phyloP scores from a whole-genome alignment of 2,888 invertebrate genomes.

The Trachelus iudaicus region DNA sequence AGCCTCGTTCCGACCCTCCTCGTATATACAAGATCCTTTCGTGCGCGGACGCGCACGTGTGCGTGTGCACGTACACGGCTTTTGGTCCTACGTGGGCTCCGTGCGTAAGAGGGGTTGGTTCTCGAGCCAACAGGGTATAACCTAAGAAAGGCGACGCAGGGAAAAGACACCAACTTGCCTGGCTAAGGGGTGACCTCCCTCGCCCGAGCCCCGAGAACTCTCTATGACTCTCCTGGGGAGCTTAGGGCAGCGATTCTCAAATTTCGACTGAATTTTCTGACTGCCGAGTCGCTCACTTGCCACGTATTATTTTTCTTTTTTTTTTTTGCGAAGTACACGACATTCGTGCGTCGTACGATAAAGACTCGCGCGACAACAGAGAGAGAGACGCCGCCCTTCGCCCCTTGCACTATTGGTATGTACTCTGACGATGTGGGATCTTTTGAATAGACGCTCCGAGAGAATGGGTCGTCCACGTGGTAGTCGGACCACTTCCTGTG shows the following conservation, averaged over 20 bases:
- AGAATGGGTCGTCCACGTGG: not conserved
- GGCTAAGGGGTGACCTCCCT: slow-evolving; percentile 17
- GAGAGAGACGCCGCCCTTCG: not conserved
- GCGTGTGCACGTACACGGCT: not conserved
- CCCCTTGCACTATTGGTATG: not conserved
- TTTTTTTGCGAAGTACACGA: not conserved
- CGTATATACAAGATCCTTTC: slow-evolving; percentile 1
- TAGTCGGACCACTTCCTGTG: not conserved
- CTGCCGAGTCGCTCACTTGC: not conserved
- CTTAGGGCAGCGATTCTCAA: slow-evolving; percentile 43
- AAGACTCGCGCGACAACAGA: not conserved
- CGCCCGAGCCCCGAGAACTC: slow-evolving; percentile 18
- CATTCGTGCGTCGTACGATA: not conserved
- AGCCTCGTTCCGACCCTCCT: slow-evolving; percentile 6
- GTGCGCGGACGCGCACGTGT: not conserved
- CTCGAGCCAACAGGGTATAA: not conserved
- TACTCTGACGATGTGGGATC: not conserved
- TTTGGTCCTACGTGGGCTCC: not conserved
- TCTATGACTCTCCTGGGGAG: slow-evolving; percentile 40
- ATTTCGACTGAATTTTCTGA: slow-evolving; percentile 17
- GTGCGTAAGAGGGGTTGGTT: not conserved
- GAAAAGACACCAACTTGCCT: slow-evolving; percentile 28
- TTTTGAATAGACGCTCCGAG: not conserved
- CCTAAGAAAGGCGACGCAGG: slow-evolving; percentile 21
- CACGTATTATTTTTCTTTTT: not conserved